Base-by-base conservation (phyloP, 64 coral and sea anemone genomes). In the Stichodactyla helianthus region DNA sequence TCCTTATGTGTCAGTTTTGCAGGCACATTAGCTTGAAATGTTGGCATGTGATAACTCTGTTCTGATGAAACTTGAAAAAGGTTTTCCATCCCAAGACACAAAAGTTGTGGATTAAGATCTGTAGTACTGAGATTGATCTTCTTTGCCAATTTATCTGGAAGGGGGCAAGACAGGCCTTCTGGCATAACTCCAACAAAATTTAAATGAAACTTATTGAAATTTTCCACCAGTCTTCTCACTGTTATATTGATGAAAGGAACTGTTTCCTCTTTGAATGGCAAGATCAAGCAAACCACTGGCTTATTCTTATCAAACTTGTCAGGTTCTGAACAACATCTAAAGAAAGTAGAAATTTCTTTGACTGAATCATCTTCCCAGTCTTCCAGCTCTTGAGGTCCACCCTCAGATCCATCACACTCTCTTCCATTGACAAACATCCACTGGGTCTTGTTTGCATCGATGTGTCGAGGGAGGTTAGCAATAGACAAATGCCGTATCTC, bases 391-490 rank as follows among this genome's bases (percentile, higher is more conserved):
- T 65, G 68, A 25, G 85, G 22, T 4, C 44, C 51, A 65, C 80
- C 52, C 31, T 90, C 64, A 17, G 19, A 7, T 7, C 25, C 76
- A 52, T 90, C 88, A 44, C 71, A 44, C 27, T 86, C 50, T n/a
- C 88, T 63, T 64, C 79, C 93, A 59, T 90, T 90, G 15, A 90
- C 88, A 90, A 94, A 94, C n/a, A 94, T 19, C 93, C 93, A 94
- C 22, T 87, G 88, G 14, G 28, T 88, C 65, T 87, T 87, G 1
- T 71, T 81, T 6, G 87, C 35, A 88, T 90, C 88, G 18, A 94
- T 90, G 19, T 90, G 85, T 5, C 88, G 44, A 5, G 82, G 3
- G 27, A 94, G 58, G 51, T 52, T 68, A 1, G 8, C 16, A 20
- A 87, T 88, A 13, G 84, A 25, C 28, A 85, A 55, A 5, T 16